Conservation (phyloP, 2,113 vertebrate genomes). For the Neolamprologus kungweensis region DNA sequence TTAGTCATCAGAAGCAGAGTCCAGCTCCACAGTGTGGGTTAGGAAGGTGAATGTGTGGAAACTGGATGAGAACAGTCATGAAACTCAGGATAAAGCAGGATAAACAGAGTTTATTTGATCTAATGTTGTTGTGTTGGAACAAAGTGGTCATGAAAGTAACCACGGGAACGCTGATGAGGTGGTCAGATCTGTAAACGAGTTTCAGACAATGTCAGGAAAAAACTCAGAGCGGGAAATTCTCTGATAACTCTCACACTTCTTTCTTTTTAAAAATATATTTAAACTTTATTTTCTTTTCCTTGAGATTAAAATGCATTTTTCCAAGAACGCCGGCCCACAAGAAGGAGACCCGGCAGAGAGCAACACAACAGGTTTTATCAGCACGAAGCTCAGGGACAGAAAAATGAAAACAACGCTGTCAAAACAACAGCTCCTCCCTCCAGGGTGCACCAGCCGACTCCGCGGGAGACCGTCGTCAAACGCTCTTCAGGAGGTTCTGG, state of each 20-base stretch:
- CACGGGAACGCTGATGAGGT: background rate
- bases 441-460: background rate
- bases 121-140: background rate
- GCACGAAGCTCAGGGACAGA: background rate
- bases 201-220: background rate
- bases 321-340: rapidly evolving
- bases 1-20: background rate
- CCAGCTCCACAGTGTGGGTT: background rate
- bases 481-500: background rate
- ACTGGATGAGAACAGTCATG: background rate
- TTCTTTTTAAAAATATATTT: background rate
- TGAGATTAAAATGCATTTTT: background rate
- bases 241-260: background rate
- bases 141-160: background rate
- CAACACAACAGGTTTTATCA: background rate
- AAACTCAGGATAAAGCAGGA: rapidly evolving
- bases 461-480: background rate
- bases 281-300: background rate
- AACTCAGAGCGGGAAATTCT: background rate
- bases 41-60: background rate
- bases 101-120: background rate
- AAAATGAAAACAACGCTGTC: background rate
- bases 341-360: background rate
- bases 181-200: background rate
- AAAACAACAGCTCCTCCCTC: background rate